Evolutionary conservation across 30 jellyfish, hydroid and myxozoan genomes (phyloP).

Genomic region (Clytia hemisphaerica): DNA sequence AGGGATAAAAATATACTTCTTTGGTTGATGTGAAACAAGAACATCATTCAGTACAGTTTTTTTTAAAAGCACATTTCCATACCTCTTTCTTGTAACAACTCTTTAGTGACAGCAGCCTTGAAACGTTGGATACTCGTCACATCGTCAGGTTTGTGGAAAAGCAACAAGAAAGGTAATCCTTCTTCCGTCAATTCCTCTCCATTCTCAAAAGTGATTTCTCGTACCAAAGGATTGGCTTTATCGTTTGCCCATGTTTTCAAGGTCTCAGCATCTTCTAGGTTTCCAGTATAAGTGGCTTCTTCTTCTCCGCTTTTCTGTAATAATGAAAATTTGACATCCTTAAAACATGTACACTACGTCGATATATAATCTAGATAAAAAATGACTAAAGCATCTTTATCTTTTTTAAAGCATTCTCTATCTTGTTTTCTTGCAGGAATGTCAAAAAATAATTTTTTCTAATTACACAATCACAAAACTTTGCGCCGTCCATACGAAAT

Average conservation of each 20-base stretch:
- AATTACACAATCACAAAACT: too few species aligned
- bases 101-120: constrained; percentile 66
- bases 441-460: too few species aligned
- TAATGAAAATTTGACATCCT: neutral
- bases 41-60: too few species aligned
- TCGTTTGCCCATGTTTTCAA: constrained; percentile 86
- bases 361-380: too few species aligned
- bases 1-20: too few species aligned
- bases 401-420: too few species aligned
- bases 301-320: constrained; percentile 67
- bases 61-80: too few species aligned
- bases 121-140: constrained; percentile 44
- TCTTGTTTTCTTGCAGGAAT: too few species aligned
- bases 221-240: constrained; percentile 83
- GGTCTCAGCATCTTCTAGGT: constrained; percentile 31
- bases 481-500: too few species aligned
- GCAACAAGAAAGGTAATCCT: constrained; percentile 91
- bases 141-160: constrained; percentile 80
- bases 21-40: too few species aligned
- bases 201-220: constrained; percentile 95
- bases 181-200: constrained; percentile 99
- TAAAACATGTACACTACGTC: neutral
- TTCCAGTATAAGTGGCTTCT: constrained; percentile 68
- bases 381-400: neutral
- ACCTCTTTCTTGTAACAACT: constrained; percentile 76